phyloP scores from a whole-genome alignment of 2,797 vertebrate genomes.

The Hylomyscus alleni region DNA sequence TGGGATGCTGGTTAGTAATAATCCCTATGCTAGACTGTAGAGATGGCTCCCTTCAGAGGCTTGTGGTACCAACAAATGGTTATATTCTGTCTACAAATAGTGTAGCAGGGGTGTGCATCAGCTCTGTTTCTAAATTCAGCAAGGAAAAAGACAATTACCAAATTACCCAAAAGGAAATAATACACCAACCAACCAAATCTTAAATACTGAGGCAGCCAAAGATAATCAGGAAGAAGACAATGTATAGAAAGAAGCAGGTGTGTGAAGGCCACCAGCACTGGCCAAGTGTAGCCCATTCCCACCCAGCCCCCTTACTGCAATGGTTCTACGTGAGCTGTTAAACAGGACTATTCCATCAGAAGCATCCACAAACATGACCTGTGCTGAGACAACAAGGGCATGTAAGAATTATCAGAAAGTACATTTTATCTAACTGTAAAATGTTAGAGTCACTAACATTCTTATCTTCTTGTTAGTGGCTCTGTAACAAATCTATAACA shows the following conservation, averaged over 20 bases:
- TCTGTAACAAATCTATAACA: constrained; percentile 53
- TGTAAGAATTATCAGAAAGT: background rate
- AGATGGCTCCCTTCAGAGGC: background rate
- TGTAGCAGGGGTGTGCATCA: background rate
- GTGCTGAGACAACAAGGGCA: background rate
- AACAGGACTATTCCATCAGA: background rate
- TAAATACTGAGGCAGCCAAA: background rate
- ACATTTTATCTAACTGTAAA: background rate
- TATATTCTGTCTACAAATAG: constrained; percentile 2
- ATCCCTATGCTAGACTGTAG: background rate
- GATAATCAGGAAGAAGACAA: background rate
- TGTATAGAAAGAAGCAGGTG: background rate
- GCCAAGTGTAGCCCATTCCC: background rate
- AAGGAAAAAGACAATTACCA: background rate
- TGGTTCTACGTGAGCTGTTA: background rate
- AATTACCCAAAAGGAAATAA: background rate
- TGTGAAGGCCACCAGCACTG: background rate
- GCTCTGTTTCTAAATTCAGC: background rate
- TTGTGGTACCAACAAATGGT: background rate
- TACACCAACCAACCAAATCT: background rate
- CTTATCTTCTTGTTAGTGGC: background rate
- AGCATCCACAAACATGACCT: constrained; percentile 23
- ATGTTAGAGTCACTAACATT: background rate
- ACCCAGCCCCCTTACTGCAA: background rate
- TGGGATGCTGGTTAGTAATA: background rate